Conservation (phyloP, 2,113 vertebrate genomes). For the Pelecanus crispus region DNA sequence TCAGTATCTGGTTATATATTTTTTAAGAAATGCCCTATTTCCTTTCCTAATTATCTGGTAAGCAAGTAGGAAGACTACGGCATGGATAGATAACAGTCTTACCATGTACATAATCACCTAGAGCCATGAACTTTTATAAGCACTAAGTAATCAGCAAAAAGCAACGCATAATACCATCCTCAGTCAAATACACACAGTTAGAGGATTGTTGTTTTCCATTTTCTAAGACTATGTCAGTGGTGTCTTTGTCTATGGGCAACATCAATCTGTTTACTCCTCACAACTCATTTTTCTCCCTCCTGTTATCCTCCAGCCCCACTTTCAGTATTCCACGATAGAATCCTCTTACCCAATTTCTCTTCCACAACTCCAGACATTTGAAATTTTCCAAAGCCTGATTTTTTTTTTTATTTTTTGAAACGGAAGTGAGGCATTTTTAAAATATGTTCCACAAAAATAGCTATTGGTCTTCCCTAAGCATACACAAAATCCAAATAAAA, state of each 20-base stretch:
- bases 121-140: not conserved
- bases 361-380: not conserved
- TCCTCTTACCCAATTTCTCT: not conserved
- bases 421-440: not conserved
- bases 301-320: not conserved
- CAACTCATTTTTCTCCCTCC: not conserved
- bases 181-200: not conserved
- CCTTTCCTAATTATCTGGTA: not conserved
- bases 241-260: not conserved
- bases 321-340: not conserved
- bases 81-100: not conserved
- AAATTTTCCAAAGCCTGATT: not conserved
- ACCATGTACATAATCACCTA: not conserved
- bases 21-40: not conserved
- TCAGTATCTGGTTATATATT: not conserved
- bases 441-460: not conserved
- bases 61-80: not conserved
- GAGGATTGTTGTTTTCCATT: not conserved
- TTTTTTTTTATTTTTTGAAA: not conserved
- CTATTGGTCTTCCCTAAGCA: not conserved
- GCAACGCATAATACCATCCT: accelerated
- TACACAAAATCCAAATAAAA: not conserved
- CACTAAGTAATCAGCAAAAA: not conserved
- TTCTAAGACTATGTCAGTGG: not conserved
- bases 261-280: not conserved